Evolutionary conservation across 2,888 invertebrate species (phyloP), one percentile per base, ranked within the genome.

Genomic region (Ecliptopera silaceata): DNA sequence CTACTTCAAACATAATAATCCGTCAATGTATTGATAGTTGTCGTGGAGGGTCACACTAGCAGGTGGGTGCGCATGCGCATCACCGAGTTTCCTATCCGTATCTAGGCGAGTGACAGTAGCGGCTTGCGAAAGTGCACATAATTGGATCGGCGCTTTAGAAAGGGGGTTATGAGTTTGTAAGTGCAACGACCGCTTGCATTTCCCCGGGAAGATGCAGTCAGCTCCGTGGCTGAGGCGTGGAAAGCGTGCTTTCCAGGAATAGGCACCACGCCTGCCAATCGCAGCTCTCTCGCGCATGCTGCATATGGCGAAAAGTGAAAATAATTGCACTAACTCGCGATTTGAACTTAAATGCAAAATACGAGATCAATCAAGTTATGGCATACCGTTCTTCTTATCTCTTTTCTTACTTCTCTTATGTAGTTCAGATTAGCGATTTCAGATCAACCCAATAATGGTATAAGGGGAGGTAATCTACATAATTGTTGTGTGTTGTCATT

Each of bases 161-260:
- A 91, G 90, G 89, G 91, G 91, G 91, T 91, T 91, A 91, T 86
- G 91, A 89, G 91, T 89, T 89, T 88, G 90, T 84, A 82, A 88
- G 91, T 88, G 89, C 91, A 89, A 83, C 86, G 91, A 91, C 84
- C 84, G 80, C 77, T 70, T 86, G 86, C 86, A 84, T 88, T 88
- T 88, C 84, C 84, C 81, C 83, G 88, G 89, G 88, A 89, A 87
- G 89, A 89, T 84, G 88, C 82, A 80, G 82, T 78, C 75, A 74
- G 72, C 71, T 52, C 55, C 55, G 61, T 71, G 69, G 75, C 72
- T 66, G 67, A 72, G 71, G 54, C 56, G 79, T 86, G 88, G 88
- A 89, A 88, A 88, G 89, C 88, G 84, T 74, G 75, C 72, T 77
- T 90, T 90, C 89, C 90, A 74, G 88, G 89, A 90, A 90, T 71